Percentiles rank a stretch among this genome's conserved stretches.
Conservation (phyloP, 2,113 vertebrate species). For the Pantherophis guttatus region DNA sequence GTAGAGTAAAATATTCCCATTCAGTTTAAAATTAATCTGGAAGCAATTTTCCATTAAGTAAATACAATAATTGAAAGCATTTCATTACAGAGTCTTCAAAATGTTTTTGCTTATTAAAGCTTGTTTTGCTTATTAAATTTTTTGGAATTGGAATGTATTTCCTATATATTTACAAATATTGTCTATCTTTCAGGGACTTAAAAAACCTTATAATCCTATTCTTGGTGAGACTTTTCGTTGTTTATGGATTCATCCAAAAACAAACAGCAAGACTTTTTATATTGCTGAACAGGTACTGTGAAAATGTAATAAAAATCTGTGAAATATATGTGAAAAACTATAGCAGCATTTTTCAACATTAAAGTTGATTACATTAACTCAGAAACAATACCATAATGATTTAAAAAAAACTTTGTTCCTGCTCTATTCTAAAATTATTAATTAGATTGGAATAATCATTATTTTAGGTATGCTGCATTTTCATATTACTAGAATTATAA, state of each 20-base stretch:
- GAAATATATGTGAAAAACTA: background rate
- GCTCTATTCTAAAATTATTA: background rate
- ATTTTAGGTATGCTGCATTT: background rate
- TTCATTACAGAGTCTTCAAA: background rate
- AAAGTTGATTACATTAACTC: background rate
- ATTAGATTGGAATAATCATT: background rate
- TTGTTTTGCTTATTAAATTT: background rate
- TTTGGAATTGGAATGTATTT: background rate
- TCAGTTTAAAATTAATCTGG: background rate
- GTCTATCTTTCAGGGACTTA: constrained; percentile 80
- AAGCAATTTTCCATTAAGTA: background rate
- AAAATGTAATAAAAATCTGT: background rate
- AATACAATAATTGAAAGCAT: background rate
- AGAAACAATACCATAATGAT: background rate
- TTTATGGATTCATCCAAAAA: constrained; percentile 93
- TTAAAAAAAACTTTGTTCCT: background rate
- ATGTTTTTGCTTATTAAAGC: background rate
- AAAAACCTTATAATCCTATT: constrained; percentile 99
- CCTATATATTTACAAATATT: background rate
- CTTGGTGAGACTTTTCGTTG: constrained; percentile 96
- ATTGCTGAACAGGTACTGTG: constrained; percentile 91
- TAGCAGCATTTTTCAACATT: background rate
- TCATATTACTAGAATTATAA: no score
- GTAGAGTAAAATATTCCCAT: background rate
- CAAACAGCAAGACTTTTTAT: constrained; percentile 97